Evolutionary conservation across 1,140 invertebrate species (phyloP), one percentile per base, ranked within the genome.

Genomic region (Penaeus indicus): DNA sequence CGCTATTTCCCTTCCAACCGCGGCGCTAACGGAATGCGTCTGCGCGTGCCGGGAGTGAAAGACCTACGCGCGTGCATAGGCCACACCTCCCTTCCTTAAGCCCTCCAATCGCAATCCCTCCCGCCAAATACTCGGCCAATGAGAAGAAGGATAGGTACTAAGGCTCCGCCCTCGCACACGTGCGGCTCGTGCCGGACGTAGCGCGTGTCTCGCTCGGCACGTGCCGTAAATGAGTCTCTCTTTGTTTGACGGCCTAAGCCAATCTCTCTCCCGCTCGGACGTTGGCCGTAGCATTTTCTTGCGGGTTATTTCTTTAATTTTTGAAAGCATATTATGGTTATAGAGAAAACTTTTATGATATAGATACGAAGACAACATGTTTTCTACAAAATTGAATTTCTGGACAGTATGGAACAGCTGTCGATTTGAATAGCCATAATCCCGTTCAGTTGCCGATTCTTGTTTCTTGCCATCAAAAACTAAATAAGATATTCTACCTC

Each of bases 1-100:
- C 81, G 64, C 38, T 88, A 77, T 79, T 60, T 84, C 87, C 84
- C 84, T 64, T 84, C 87, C 19, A 69, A 77, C 87, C 80, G 86
- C 67, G 72, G 87, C 72, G 87, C 81, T 88, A 88, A 88, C 87
- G 87, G 82, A 88, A 88, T 88, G 87, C 81, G 19, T 88, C 87
- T 88, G 81, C 87, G 87, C 87, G 87, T 88, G 87, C 81, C 82
- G 69, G 19, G 72, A 80, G 80, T 88, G 38, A 84, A 84, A 88
- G 87, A 88, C 87, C 87, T 88, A 88, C 87, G 87, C 87, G 81
- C 87, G 87, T 88, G 87, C 87, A 88, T 88, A 77, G 64, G 87
- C 87, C 25, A 81, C 87, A 60, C 87, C 87, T 80, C 62, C 61
- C 69, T 19, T 13, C 32, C 38, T 63, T 67, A 27, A 88, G 81